Conservation (phyloP, 2,888 invertebrate genomes). For the Sarcophaga variegata region DNA sequence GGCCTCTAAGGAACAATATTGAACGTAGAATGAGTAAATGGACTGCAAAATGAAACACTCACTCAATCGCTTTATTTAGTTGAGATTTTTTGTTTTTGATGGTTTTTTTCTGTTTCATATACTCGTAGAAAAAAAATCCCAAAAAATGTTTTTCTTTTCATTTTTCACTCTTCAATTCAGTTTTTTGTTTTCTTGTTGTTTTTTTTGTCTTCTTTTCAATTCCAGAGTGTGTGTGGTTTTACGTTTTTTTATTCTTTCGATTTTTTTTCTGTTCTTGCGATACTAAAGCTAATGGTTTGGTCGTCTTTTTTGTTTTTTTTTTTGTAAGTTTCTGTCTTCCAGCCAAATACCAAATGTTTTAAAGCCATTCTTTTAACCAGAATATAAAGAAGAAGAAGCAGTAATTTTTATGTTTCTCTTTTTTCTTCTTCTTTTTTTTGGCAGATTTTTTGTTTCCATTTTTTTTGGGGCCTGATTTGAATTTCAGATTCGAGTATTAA, state of each 20-base stretch:
- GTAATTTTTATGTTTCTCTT: slow-evolving; percentile 60
- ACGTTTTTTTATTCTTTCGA: not conserved
- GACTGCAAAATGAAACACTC: slow-evolving; percentile 43
- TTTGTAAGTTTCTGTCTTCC: slow-evolving; percentile 31
- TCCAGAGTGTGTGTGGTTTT: slow-evolving; percentile 32
- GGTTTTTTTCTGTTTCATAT: not conserved
- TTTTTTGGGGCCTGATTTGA: slow-evolving; percentile 67
- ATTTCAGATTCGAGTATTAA: slow-evolving; percentile 72
- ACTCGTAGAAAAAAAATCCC: not conserved
- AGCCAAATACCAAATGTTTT: slow-evolving; percentile 24
- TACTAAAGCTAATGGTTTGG: slow-evolving; percentile 31
- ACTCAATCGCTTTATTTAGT: slow-evolving; percentile 60
- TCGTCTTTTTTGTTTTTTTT: not conserved
- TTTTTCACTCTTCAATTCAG: slow-evolving; percentile 10
- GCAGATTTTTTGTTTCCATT: slow-evolving; percentile 34
- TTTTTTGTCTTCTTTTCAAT: not conserved
- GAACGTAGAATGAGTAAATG: not conserved
- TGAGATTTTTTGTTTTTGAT: slow-evolving; percentile 2
- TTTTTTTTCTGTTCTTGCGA: not conserved
- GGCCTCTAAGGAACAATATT: slow-evolving; percentile 48
- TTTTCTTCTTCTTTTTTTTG: slow-evolving; percentile 43
- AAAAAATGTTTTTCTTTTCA: slow-evolving; percentile 30
- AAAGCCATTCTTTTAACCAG: slow-evolving; percentile 22
- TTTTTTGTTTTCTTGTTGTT: slow-evolving; percentile 32
- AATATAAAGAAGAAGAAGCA: not conserved